Base-by-base conservation (phyloP, 2,797 vertebrate species). In the Malacoctenus gilli region DNA sequence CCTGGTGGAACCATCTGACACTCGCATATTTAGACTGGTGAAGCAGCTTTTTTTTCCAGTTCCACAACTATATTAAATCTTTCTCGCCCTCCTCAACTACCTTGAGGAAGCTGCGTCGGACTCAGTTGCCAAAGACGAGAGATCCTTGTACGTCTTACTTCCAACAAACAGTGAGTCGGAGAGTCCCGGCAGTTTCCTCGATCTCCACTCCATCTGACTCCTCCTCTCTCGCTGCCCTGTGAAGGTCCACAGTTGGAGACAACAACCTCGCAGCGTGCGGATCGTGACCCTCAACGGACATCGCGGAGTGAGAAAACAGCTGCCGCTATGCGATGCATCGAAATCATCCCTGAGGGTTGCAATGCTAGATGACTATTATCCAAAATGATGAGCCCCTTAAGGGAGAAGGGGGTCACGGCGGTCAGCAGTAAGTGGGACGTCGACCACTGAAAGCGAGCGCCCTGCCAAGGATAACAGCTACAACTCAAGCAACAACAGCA, bases 291-390 rank as follows among this genome's bases (percentile, higher is more conserved):
- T 28, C 25, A 9, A 28, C 9, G 25, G 25, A 28, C 53, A 32
- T 28, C 8, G 48, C 18, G 41, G 48, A 64, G 59, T 35, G 31
- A 67, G 31, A 60, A 63, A 79, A 76, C 79, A 70, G 75, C 70
- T 72, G 73, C 67, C 41, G 58, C 57, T 40, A 3, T 1, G 6
- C 16, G 48, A 71, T 6, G 5, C 8, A 38, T 13, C 18, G 2
- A 16, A 8, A 4, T 50, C 41, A 25, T 21, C 39, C 32, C 38
- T 3, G 52, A 52, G 30, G 52, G 31, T 28, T 8, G 51, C 3
- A 3, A 54, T 44, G 53, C 44, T 38, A 32, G 46, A 67, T 4
- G 13, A 22, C 21, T 56, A 36, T 49, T 38, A 53, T 67, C 42
- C 21, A 20, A 18, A 2, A 37, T 56, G 19, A 62, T 65, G 40